phyloP scores from a whole-genome alignment of 2,797 vertebrate species.

The Botia kubotai region DNA sequence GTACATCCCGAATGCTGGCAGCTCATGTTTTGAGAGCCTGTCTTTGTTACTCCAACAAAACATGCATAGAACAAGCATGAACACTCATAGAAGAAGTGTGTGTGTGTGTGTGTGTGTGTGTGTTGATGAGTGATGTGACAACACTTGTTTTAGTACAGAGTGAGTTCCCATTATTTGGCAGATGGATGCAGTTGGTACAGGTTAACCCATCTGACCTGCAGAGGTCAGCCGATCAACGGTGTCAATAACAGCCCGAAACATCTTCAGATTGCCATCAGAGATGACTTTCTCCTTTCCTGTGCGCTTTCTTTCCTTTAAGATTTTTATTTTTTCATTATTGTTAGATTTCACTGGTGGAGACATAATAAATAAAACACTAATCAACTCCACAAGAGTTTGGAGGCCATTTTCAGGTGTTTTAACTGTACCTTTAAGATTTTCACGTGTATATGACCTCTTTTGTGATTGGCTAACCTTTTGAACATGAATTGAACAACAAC shows the following conservation, averaged over 20 bases:
- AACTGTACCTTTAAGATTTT: too few relatives aligned
- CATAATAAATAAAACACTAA: slow-evolving; percentile 3
- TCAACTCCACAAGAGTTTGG: not conserved
- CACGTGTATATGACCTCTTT: too few relatives aligned
- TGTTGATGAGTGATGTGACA: not conserved
- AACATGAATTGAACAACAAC: too few relatives aligned
- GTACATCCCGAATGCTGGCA: not conserved
- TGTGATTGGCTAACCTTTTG: too few relatives aligned
- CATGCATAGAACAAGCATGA: too few relatives aligned
- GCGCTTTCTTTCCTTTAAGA: not conserved
- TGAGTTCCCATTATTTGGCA: slow-evolving; percentile 34
- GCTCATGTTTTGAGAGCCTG: too few relatives aligned
- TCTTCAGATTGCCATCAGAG: slow-evolving; percentile 31
- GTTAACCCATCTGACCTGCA: slow-evolving; percentile 47
- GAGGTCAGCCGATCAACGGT: slow-evolving; percentile 27
- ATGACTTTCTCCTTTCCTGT: slow-evolving; percentile 8
- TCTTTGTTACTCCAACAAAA: too few relatives aligned
- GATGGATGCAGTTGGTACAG: slow-evolving; percentile 16
- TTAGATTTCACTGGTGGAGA: slow-evolving; percentile 11
- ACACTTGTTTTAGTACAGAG: slow-evolving; percentile 22
- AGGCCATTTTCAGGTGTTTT: not conserved
- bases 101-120: not conserved
- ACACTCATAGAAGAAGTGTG: too few relatives aligned
- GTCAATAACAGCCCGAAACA: slow-evolving; percentile 14
- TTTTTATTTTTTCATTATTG: not conserved